Conservation (phyloP, 2,113 vertebrate genomes). For the Macquaria ambigua region DNA sequence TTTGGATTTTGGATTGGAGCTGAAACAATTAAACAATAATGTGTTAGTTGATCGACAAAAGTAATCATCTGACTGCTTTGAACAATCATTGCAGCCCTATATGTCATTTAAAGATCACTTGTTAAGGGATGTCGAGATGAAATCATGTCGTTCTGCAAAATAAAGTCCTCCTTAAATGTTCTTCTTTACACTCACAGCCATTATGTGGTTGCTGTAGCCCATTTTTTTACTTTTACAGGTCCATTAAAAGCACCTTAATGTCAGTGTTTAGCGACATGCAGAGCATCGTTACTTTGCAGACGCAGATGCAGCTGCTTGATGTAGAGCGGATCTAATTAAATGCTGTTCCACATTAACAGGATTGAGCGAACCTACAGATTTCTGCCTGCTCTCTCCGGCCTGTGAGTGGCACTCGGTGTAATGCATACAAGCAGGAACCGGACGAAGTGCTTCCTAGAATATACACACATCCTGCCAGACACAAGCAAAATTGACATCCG, state of each 20-base stretch:
- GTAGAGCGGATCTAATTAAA: conserved; percentile 84
- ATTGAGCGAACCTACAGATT: conserved; percentile 79
- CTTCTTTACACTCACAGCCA: background rate
- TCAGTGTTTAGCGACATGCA: conserved; percentile 45
- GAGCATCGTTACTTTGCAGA: conserved; percentile 43
- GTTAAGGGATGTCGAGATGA: background rate
- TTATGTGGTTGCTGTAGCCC: conserved; percentile 17
- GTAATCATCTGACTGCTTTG: no score
- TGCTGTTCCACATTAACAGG: conserved; percentile 87
- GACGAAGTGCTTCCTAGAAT: conserved; percentile 72
- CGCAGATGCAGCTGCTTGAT: conserved; percentile 64
- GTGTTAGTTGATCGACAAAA: background rate
- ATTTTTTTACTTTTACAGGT: conserved; percentile 14
- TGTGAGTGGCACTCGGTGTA: conserved; percentile 82
- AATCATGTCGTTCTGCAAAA: background rate
- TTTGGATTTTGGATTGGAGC: background rate
- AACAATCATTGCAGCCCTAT: background rate
- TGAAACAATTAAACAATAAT: background rate
- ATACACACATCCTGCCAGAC: conserved; percentile 69
- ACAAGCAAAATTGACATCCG: conserved; percentile 76
- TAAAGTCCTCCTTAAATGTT: conserved; percentile 21
- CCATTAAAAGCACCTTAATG: conserved; percentile 40
- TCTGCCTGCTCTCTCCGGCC: conserved; percentile 63
- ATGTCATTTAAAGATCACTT: background rate
- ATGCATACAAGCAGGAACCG: conserved; percentile 78